A percentile compares a stretch with the other conserved stretches of the same genome.
Evolutionary conservation across 2,113 vertebrate genomes (phyloP).

Genomic region (Ammodytes marinus): DNA sequence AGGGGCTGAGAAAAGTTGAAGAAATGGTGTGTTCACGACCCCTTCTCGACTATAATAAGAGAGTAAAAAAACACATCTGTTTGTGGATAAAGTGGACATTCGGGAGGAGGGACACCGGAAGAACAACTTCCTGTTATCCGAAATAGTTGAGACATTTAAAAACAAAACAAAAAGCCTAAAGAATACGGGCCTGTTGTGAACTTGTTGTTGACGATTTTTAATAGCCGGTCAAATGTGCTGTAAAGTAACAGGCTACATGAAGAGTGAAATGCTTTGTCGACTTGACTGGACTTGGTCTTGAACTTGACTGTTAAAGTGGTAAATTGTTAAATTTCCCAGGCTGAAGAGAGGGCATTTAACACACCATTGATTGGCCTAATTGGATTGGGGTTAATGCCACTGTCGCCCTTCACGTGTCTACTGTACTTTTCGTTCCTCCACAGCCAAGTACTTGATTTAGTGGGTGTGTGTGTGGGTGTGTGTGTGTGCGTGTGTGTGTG

Average conservation of each 20-base stretch:
- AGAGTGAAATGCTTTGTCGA: no score
- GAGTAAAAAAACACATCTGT: no score
- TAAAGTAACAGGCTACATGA: neutral
- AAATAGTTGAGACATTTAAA: no score
- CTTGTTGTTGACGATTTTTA: neutral
- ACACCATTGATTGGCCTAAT: conserved; percentile 64
- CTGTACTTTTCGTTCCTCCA: conserved; percentile 36
- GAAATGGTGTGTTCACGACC: neutral
- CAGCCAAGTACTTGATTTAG: neutral
- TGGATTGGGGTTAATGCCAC: conserved; percentile 53
- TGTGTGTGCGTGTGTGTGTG: neutral
- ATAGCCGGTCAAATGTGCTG: neutral
- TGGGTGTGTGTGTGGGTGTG: conserved; percentile 1
- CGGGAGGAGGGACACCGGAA: no score
- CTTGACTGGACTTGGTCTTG: neutral
- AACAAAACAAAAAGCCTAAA: no score
- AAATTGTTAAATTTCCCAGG: conserved; percentile 22
- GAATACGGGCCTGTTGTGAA: no score
- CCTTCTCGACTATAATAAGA: neutral
- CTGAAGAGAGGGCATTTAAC: conserved; percentile 50
- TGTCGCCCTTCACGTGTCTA: conserved; percentile 7
- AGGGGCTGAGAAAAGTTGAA: no score
- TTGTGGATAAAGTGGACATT: neutral
- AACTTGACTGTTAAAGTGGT: conserved; percentile 29
- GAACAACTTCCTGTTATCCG: no score